These are phyloP conservation scores for Yponomeuta sedellus DNA, from an alignment of 2,888 invertebrate genomes.

Conservation along the genomic window DNA sequence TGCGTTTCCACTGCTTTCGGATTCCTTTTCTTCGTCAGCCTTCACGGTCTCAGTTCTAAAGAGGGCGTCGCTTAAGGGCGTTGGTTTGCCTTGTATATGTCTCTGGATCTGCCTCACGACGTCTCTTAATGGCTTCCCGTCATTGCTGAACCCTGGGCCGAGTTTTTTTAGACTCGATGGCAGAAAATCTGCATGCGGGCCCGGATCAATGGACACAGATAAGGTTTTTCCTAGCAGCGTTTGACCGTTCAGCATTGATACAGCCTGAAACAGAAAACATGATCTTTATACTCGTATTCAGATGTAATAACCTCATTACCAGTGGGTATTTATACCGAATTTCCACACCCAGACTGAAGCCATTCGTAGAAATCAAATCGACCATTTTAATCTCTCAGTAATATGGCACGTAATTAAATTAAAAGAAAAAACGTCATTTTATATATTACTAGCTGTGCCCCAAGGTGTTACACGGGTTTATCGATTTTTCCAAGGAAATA, in stretches of 20 bases:
- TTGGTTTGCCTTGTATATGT: slow-evolving; percentile 31
- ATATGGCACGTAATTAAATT: no score
- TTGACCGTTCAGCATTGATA: slow-evolving; percentile 57
- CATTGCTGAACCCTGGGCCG: slow-evolving; percentile 47
- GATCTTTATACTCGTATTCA: no score
- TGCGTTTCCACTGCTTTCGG: background rate
- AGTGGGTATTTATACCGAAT: no score
- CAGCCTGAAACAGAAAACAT: slow-evolving; percentile 44
- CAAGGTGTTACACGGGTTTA: no score
- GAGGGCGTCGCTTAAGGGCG: slow-evolving; percentile 18
- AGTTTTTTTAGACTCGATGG: slow-evolving; percentile 48
- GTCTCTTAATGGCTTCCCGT: slow-evolving; percentile 44
- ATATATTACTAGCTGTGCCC: no score
- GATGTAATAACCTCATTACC: no score
- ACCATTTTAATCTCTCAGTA: no score
- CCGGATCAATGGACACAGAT: slow-evolving; percentile 34
- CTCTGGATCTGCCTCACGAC: slow-evolving; percentile 43
- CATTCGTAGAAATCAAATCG: no score
- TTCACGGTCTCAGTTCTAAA: slow-evolving; percentile 23
- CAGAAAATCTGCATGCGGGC: slow-evolving; percentile 34
- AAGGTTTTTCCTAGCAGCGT: slow-evolving; percentile 39
- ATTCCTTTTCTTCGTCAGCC: no score
- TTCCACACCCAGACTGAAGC: no score
- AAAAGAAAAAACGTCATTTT: no score
- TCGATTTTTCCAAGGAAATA: no score